Evolutionary conservation across 35 echinoderm and acorn worm species (phyloP).

Genomic region (Nesometra sesokonis): DNA sequence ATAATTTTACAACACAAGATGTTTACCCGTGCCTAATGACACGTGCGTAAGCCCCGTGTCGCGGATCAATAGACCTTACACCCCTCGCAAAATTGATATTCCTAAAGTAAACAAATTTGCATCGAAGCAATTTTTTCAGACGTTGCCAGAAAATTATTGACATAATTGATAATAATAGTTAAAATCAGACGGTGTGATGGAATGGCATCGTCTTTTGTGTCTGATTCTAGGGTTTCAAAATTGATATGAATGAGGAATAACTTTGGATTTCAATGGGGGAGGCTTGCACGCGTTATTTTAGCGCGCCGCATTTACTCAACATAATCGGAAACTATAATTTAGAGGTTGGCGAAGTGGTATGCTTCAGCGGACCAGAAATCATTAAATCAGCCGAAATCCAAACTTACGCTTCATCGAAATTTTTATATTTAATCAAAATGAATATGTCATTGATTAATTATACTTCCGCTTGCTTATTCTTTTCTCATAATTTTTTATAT

Average conservation of each 20-base stretch:
- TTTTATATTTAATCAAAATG: no score
- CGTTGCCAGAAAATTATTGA: not conserved
- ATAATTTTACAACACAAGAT: not conserved
- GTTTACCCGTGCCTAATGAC: not conserved
- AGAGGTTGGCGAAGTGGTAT: no score
- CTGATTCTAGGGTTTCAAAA: not conserved
- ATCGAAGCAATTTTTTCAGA: not conserved
- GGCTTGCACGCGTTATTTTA: not conserved
- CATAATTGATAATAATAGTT: not conserved
- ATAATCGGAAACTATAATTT: no score
- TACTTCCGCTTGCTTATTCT: no score
- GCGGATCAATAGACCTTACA: not conserved
- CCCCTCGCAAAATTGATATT: not conserved
- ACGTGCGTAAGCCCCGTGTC: not conserved
- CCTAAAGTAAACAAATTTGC: not conserved
- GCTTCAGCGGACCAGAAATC: no score
- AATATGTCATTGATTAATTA: no score
- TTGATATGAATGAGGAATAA: not conserved
- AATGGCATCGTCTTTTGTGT: not conserved
- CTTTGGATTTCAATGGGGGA: not conserved
- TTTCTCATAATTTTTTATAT: no score
- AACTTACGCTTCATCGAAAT: no score
- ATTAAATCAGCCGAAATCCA: no score
- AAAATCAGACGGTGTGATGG: not conserved
- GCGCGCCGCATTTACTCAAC: no score